A percentile compares a stretch with the other conserved stretches of the same genome.
These are phyloP conservation scores for Ceyx erithaca DNA, from an alignment of 2,797 vertebrate genomes.

Conservation along the genomic window DNA sequence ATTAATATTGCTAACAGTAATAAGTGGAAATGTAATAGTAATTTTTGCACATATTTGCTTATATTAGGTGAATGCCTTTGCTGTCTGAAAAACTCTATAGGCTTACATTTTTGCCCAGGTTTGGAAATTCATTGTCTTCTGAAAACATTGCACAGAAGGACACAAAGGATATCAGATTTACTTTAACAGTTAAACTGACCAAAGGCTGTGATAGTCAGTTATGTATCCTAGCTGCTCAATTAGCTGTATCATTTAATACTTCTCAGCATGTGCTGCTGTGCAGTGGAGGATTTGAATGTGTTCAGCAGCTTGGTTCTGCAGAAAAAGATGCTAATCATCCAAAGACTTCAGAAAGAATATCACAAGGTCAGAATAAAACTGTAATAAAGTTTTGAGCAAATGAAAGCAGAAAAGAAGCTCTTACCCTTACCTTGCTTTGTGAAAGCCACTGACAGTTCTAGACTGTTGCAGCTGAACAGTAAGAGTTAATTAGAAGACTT, in stretches of 20 bases:
- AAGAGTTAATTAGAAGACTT: conserved; percentile 65
- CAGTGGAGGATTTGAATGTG: conserved; percentile 72
- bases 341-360: conserved; percentile 78
- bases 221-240: conserved; percentile 51
- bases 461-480: conserved; percentile 35
- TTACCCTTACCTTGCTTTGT: conserved; percentile 62
- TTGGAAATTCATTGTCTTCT: conserved; percentile 71
- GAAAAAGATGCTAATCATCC: conserved; percentile 72
- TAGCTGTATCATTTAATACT: conserved; percentile 72
- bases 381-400: conserved; percentile 75
- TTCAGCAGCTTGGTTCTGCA: conserved; percentile 70
- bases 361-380: conserved; percentile 74
- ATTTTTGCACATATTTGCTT: conserved; percentile 60
- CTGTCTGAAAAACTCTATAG: conserved; percentile 49
- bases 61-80: conserved; percentile 51
- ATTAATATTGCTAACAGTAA: conserved; percentile 49
- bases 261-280: conserved; percentile 55
- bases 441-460: conserved; percentile 66
- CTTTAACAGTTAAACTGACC: conserved; percentile 68
- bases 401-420: conserved; percentile 71
- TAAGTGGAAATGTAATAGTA: conserved; percentile 51
- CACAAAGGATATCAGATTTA: conserved; percentile 49
- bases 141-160: conserved; percentile 61
- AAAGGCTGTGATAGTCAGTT: conserved; percentile 58
- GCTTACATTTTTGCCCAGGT: conserved; percentile 71